Percentiles rank a stretch among this genome's conserved stretches.
Evolutionary conservation across 2,797 vertebrate genomes (phyloP).

Genomic region (Clarias platycephalus): DNA sequence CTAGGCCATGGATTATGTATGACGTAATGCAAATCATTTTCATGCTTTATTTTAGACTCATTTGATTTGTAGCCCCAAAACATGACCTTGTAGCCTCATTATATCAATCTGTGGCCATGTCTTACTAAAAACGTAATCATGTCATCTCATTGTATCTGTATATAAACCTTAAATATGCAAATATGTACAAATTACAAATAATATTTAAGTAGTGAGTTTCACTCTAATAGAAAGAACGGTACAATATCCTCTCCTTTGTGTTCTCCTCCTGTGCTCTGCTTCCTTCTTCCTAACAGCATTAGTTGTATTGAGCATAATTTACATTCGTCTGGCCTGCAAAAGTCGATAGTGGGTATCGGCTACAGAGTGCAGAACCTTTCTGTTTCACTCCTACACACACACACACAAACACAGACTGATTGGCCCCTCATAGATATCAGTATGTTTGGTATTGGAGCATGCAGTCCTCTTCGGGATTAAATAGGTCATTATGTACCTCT

Average conservation of each 20-base stretch:
- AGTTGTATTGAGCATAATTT: not conserved
- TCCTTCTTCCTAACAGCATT: not conserved
- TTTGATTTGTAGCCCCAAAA: not conserved
- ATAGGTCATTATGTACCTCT: constrained; percentile 25
- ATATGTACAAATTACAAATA: not conserved
- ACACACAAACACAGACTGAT: not conserved
- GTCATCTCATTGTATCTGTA: not conserved
- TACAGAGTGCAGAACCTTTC: not conserved
- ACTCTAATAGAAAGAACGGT: not conserved
- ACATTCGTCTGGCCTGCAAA: not conserved
- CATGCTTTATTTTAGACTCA: not conserved
- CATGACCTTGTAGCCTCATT: not conserved
- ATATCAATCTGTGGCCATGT: not conserved
- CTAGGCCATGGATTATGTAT: not conserved
- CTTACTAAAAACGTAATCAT: not conserved
- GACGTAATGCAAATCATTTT: not conserved
- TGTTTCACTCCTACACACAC: not conserved
- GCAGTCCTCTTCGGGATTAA: constrained; percentile 25
- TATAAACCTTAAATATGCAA: not conserved
- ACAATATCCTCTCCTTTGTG: not conserved
- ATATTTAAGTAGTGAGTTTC: not conserved
- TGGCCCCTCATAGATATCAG: not conserved
- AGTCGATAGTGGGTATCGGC: not conserved
- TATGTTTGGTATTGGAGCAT: not conserved
- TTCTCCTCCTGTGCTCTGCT: not conserved